Percentiles rank a stretch among this genome's conserved stretches.
phyloP scores from a whole-genome alignment of 1,140 invertebrate genomes.

The Drosophila tropicalis region DNA sequence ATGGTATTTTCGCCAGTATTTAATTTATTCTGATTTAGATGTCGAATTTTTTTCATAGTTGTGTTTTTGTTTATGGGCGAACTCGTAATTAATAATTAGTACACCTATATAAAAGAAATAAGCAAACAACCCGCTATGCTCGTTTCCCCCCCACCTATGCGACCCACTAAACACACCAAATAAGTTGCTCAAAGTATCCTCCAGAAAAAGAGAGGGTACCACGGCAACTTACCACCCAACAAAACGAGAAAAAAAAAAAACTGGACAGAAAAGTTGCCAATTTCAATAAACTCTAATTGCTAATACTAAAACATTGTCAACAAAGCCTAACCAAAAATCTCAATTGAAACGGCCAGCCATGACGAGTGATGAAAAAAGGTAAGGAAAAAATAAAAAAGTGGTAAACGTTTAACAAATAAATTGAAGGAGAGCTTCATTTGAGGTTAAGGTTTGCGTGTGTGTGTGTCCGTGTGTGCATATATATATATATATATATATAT shows the following conservation, averaged over 20 bases:
- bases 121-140: background rate
- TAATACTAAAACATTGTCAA: background rate
- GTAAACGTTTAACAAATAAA: constrained; percentile 12
- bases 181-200: background rate
- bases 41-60: background rate
- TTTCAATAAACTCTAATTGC: background rate
- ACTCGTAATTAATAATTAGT: constrained; percentile 3
- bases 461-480: constrained; percentile 28
- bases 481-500: too few relatives aligned
- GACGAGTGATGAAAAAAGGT: constrained; percentile 78
- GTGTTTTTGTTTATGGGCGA: background rate
- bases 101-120: background rate
- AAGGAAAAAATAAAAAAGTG: background rate
- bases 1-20: background rate
- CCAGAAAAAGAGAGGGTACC: background rate
- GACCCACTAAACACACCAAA: background rate
- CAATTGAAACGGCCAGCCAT: constrained; percentile 32
- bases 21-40: background rate
- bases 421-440: constrained; percentile 21
- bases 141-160: background rate
- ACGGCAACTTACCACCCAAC: background rate
- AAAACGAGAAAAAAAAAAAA: constrained; percentile 1
- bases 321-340: background rate
- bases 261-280: background rate
- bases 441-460: constrained; percentile 51